These are phyloP conservation scores for Macaca nemestrina DNA, from an alignment of 2,113 vertebrate species.

Conservation along the genomic window DNA sequence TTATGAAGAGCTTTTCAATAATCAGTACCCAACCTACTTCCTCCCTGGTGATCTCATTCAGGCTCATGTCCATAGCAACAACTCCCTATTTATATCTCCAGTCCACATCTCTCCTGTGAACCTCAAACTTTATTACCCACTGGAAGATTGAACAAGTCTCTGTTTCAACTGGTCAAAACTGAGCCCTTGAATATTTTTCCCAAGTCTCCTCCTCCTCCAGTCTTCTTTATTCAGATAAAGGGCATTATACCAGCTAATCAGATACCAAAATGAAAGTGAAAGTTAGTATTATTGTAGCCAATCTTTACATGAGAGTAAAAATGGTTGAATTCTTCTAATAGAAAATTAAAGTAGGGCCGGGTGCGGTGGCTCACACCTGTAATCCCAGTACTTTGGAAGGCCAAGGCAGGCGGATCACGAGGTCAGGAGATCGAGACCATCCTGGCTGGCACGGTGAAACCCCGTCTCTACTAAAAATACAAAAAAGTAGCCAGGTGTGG, in stretches of 20 bases:
- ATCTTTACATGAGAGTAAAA: not conserved
- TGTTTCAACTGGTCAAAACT: not conserved
- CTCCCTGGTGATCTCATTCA: not conserved
- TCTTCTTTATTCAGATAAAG: not conserved
- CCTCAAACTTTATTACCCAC: not conserved
- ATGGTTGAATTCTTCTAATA: not conserved
- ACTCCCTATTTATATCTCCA: not conserved
- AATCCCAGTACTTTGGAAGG: too few species aligned
- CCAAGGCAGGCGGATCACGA: too few species aligned
- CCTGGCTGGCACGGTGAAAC: too few species aligned
- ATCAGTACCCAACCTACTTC: not conserved
- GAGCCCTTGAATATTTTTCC: not conserved
- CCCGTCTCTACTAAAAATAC: too few species aligned
- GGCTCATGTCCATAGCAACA: not conserved
- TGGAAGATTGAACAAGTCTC: not conserved
- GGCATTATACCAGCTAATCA: not conserved
- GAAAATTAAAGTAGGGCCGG: not conserved
- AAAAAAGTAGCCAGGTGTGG: too few species aligned
- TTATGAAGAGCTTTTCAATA: not conserved
- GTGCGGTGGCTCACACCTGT: too few species aligned
- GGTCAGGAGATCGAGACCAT: too few species aligned
- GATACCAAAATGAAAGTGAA: not conserved
- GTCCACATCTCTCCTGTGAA: not conserved
- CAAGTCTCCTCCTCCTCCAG: not conserved
- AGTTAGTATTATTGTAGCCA: not conserved